Evolutionary conservation across 1,140 invertebrate species (phyloP).

Genomic region (Agrypnia vestita): DNA sequence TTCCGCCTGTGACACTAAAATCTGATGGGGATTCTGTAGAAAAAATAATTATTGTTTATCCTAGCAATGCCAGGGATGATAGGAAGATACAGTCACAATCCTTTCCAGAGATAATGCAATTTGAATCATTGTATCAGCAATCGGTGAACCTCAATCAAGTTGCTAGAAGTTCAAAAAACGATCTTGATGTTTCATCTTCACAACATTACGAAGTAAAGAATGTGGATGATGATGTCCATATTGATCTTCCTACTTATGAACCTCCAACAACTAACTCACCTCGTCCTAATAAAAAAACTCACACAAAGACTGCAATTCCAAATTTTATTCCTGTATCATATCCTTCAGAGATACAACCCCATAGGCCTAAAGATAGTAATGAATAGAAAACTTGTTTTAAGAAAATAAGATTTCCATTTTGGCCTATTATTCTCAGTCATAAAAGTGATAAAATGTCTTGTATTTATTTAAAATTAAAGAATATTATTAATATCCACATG

Average conservation of each 20-base stretch:
- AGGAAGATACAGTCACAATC: constrained; percentile 70
- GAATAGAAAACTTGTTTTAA: too few species aligned
- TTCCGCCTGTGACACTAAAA: constrained; percentile 67
- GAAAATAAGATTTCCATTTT: too few species aligned
- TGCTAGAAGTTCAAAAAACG: constrained; percentile 48
- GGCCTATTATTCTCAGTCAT: too few species aligned
- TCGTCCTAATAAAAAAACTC: constrained; percentile 49
- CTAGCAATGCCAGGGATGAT: constrained; percentile 70
- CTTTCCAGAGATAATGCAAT: constrained; percentile 69
- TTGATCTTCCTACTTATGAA: constrained; percentile 70
- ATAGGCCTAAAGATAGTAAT: too few species aligned
- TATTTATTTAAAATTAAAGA: too few species aligned
- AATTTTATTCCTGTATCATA: constrained; percentile 61
- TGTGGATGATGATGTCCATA: constrained; percentile 61
- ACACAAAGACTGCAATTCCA: constrained; percentile 52
- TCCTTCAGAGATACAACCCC: constrained; percentile 39
- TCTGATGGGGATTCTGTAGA: constrained; percentile 64
- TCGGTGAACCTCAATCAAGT: constrained; percentile 61
- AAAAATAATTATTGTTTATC: constrained; percentile 71
- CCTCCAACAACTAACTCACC: constrained; percentile 64
- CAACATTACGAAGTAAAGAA: constrained; percentile 38
- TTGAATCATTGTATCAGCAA: constrained; percentile 69
- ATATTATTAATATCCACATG: too few species aligned
- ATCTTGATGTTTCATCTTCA: constrained; percentile 40
- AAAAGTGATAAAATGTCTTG: too few species aligned